phyloP scores from a whole-genome alignment of 2,888 invertebrate species.

The Epirrita christyi region DNA sequence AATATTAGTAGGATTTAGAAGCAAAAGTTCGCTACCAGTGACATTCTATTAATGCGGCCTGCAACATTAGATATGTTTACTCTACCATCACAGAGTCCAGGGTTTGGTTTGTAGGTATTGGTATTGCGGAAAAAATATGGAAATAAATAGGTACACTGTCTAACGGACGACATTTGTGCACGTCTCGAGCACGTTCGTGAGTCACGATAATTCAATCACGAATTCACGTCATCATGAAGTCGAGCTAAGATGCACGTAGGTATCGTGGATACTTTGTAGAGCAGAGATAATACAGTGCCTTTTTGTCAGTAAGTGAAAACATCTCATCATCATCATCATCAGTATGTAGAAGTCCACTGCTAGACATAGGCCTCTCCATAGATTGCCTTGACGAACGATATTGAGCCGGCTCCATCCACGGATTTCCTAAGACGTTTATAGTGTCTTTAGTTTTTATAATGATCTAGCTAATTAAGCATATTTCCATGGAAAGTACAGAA shows the following conservation, averaged over 20 bases:
- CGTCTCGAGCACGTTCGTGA: conserved; percentile 48
- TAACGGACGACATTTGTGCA: conserved; percentile 60
- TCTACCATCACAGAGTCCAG: not conserved
- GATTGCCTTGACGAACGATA: too few relatives aligned
- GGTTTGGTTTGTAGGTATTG: not conserved
- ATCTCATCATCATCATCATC: too few relatives aligned
- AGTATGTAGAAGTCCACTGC: too few relatives aligned
- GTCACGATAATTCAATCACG: conserved; percentile 42
- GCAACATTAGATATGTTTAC: too few relatives aligned
- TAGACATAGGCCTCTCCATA: too few relatives aligned
- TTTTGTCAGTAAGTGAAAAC: not conserved
- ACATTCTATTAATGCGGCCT: too few relatives aligned
- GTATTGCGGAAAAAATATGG: not conserved
- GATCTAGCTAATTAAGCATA: not conserved
- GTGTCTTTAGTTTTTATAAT: too few relatives aligned
- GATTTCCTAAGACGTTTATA: too few relatives aligned
- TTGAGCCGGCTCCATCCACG: too few relatives aligned
- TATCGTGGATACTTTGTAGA: not conserved
- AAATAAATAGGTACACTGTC: too few relatives aligned
- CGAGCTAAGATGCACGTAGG: conserved; percentile 19
- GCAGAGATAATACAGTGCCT: not conserved
- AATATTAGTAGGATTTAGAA: too few relatives aligned
- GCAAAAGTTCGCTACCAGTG: too few relatives aligned
- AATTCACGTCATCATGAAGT: conserved; percentile 34
- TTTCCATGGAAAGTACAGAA: conserved; percentile 7